A percentile compares a stretch with the other conserved stretches of the same genome.
Evolutionary conservation across 37 sponge, comb jelly and placozoan genomes (phyloP).

Genomic region (Halichondria panicea): DNA sequence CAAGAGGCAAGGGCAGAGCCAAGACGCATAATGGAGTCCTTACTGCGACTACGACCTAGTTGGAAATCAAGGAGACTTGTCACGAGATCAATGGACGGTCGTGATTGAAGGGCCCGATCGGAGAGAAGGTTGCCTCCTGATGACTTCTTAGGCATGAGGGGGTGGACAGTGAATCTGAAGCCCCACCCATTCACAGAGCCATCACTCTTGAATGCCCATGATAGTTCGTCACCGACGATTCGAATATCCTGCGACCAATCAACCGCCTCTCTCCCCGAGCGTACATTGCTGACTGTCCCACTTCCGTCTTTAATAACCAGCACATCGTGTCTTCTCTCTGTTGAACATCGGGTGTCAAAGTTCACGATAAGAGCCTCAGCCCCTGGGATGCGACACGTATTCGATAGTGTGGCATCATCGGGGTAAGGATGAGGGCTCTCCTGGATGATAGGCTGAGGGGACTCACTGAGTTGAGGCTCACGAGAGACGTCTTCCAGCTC

Average conservation of each 20-base stretch:
- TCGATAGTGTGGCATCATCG: slow-evolving; percentile 45
- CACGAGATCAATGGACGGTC: slow-evolving; percentile 86
- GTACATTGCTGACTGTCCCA: slow-evolving; percentile 60
- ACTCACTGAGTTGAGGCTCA: slow-evolving; percentile 59
- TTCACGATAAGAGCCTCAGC: slow-evolving; percentile 88
- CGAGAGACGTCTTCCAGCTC: slow-evolving; percentile 91
- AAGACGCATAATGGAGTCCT: slow-evolving; percentile 64
- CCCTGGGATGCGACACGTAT: slow-evolving; percentile 76
- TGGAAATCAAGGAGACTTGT: slow-evolving; percentile 88
- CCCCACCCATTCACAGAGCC: slow-evolving; percentile 90
- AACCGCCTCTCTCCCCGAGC: slow-evolving; percentile 78
- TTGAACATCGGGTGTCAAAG: slow-evolving; percentile 88
- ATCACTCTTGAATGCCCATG: slow-evolving; percentile 88
- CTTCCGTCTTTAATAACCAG: slow-evolving; percentile 75
- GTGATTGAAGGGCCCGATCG: slow-evolving; percentile 79
- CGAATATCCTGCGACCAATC: slow-evolving; percentile 86
- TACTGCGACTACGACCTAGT: slow-evolving; percentile 49
- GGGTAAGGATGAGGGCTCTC: slow-evolving; percentile 94
- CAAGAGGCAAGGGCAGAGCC: slow-evolving; percentile 87
- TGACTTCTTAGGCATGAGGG: slow-evolving; percentile 64
- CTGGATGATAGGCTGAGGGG: slow-evolving; percentile 71
- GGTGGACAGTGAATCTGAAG: slow-evolving; percentile 85
- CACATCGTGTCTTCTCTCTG: slow-evolving; percentile 77
- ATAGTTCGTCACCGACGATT: slow-evolving; percentile 78
- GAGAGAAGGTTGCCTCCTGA: slow-evolving; percentile 42